Evolutionary conservation across 2,888 invertebrate species (phyloP).

Genomic region (Callimorpha dominula): DNA sequence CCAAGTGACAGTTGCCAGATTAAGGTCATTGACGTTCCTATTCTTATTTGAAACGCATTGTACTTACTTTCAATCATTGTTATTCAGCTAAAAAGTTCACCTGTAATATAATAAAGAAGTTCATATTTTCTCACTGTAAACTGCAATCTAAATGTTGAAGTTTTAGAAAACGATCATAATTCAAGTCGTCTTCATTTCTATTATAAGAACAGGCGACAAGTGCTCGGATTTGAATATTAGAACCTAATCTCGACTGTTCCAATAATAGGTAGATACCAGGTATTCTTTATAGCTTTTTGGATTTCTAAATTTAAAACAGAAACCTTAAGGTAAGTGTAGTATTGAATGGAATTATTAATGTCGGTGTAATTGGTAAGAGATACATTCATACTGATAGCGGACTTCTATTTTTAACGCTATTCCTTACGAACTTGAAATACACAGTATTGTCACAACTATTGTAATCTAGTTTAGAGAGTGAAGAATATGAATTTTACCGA

Average conservation of each 20-base stretch:
- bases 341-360: slow-evolving; percentile 1
- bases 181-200: not conserved
- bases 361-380: slow-evolving; percentile 6
- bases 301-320: not conserved
- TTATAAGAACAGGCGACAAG: not conserved
- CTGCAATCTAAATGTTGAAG: not conserved
- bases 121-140: not conserved
- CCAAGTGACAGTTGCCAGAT: too few species aligned
- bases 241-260: not conserved
- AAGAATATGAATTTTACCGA: too few species aligned
- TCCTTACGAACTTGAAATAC: not conserved
- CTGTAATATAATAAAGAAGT: too few species aligned
- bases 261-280: not conserved
- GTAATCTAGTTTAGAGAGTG: too few species aligned
- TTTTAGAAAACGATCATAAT: not conserved
- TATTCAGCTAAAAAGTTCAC: too few species aligned
- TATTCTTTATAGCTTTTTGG: not conserved
- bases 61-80: not conserved
- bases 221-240: not conserved
- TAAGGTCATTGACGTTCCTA: too few species aligned
- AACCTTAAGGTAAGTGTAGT: not conserved
- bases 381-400: not conserved
- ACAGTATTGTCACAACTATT: too few species aligned
- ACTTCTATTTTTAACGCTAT: slow-evolving; percentile 1
- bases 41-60: too few species aligned